A percentile compares a stretch with the other conserved stretches of the same genome.
Conservation (phyloP, 1,140 invertebrate species). For the Aphaenogaster floridana region DNA sequence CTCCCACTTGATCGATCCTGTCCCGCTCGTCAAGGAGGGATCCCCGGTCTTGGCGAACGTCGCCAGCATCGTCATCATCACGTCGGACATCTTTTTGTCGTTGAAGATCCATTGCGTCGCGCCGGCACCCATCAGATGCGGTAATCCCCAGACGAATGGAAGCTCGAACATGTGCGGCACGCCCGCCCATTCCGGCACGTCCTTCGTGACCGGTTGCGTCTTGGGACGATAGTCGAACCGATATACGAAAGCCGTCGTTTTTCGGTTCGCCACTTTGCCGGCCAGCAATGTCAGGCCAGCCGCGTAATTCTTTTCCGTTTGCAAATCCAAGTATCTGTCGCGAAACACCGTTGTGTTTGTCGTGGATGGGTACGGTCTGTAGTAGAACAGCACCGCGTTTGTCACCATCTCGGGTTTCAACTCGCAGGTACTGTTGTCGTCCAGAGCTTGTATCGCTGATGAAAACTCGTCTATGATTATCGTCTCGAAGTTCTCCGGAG, state of each 20-base stretch:
- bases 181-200: constrained; percentile 91
- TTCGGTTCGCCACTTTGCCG: constrained; percentile 88
- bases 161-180: constrained; percentile 93
- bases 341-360: constrained; percentile 88
- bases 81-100: constrained; percentile 92
- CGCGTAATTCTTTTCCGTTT: constrained; percentile 92
- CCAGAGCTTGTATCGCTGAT: constrained; percentile 83
- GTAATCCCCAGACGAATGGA: constrained; percentile 92
- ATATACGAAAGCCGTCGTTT: constrained; percentile 89
- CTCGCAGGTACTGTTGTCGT: constrained; percentile 89
- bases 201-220: constrained; percentile 88
- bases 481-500: constrained; percentile 87
- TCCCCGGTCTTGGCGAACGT: constrained; percentile 91
- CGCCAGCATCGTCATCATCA: constrained; percentile 92
- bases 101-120: constrained; percentile 90
- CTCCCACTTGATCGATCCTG: constrained; percentile 90
- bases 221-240: constrained; percentile 92
- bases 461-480: constrained; percentile 88
- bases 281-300: constrained; percentile 90
- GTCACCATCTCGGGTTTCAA: constrained; percentile 90
- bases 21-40: constrained; percentile 87
- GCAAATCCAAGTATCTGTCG: constrained; percentile 89
- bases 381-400: constrained; percentile 92
- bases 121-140: constrained; percentile 86
- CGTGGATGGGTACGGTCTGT: constrained; percentile 89